These are phyloP conservation scores for Brachyhypopomus gauderio DNA, from an alignment of 2,113 vertebrate species.

Conservation along the genomic window DNA sequence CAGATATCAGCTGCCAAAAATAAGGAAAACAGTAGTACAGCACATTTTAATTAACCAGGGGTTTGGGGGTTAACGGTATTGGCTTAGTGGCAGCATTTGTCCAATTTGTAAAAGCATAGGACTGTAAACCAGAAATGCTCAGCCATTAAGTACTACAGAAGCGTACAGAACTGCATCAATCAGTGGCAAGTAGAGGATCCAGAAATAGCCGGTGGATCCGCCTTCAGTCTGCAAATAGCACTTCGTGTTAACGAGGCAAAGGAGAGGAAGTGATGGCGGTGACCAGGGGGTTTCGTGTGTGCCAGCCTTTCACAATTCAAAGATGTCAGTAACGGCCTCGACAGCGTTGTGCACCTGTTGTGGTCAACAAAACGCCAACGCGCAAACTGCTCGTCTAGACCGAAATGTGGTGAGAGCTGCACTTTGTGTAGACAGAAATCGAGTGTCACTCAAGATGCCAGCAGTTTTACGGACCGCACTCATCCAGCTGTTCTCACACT, in stretches of 20 bases:
- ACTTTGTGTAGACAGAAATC: too few relatives aligned
- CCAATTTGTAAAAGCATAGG: conserved; percentile 17
- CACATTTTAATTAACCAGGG: background rate
- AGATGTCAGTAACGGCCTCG: background rate
- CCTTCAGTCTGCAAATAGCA: background rate
- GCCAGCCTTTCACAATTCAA: background rate
- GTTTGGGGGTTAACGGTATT: conserved; percentile 41
- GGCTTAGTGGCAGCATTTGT: conserved; percentile 3
- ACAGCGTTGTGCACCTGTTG: conserved; percentile 1
- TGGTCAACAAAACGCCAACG: background rate
- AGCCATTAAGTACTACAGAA: too few relatives aligned
- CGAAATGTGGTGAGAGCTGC: background rate
- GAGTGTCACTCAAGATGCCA: too few relatives aligned
- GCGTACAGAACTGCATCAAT: background rate
- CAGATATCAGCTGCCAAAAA: too few relatives aligned
- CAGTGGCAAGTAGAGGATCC: conserved; percentile 7
- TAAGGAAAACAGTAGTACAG: too few relatives aligned
- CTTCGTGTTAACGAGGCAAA: conserved; percentile 2
- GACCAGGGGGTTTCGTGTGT: background rate
- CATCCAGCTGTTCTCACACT: background rate
- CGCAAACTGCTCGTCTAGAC: background rate
- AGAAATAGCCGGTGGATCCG: conserved; percentile 14
- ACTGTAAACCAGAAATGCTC: background rate
- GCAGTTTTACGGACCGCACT: too few relatives aligned
- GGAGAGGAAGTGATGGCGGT: conserved; percentile 7